Evolutionary conservation across 2,113 vertebrate genomes (phyloP).

Genomic region (Myotis brandtii): DNA sequence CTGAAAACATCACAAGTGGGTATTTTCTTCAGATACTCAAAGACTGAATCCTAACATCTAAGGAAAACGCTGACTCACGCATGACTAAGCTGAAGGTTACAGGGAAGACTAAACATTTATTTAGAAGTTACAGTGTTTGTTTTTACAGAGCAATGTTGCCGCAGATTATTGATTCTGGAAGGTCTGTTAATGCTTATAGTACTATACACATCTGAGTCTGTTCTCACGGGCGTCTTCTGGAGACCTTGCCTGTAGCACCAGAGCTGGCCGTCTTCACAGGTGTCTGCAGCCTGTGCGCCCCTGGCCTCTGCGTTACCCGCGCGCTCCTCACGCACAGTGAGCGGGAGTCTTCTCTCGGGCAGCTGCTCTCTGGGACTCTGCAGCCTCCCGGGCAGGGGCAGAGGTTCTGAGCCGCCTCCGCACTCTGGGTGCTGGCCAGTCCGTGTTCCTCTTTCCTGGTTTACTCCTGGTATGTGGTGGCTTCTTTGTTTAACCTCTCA

Average conservation of each 20-base stretch:
- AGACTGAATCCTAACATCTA: not conserved
- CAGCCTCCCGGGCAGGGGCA: not conserved
- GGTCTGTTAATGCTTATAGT: constrained; percentile 74
- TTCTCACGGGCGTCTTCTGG: constrained; percentile 49
- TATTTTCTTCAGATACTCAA: not conserved
- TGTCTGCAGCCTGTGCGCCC: not conserved
- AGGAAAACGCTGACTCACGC: constrained; percentile 59
- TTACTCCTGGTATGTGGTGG: not conserved
- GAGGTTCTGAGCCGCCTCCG: not conserved
- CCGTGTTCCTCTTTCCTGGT: not conserved
- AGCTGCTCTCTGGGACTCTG: not conserved
- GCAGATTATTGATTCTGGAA: constrained; percentile 81
- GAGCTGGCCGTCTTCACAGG: not conserved
- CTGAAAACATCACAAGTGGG: not conserved
- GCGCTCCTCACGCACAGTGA: accelerated
- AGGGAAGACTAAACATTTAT: constrained; percentile 87
- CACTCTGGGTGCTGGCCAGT: not conserved
- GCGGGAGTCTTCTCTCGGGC: not conserved
- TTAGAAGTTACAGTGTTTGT: constrained; percentile 86
- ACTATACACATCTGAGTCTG: constrained; percentile 74
- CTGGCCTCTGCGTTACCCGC: not conserved
- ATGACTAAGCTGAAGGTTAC: constrained; percentile 62
- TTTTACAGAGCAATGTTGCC: constrained; percentile 84
- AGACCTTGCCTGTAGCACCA: constrained; percentile 38
- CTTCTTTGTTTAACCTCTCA: constrained; percentile 57